Evolutionary conservation across 1,140 invertebrate species (phyloP), one percentile per base, ranked within the genome.

Genomic region (Listronotus bonariensis): DNA sequence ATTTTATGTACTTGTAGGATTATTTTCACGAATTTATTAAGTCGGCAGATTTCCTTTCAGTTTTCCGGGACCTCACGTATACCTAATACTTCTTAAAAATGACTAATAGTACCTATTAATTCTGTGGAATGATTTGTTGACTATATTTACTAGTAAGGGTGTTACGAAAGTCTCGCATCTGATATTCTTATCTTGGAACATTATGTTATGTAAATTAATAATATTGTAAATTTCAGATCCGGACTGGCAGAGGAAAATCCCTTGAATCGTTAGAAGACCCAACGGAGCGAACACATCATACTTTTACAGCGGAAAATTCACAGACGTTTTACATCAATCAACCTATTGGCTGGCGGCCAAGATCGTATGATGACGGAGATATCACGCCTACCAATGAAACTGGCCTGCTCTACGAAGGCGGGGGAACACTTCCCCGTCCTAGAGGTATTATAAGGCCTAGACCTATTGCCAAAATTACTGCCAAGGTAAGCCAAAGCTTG

Each of bases 301-400:
- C 86, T 41, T 88, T 88, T 69, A 82, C 82, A 26, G 76, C 84
- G 46, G 79, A 85, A 67, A 80, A 80, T 66, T 80, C 80, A 14
- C 80, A 81, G 74, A 82, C 81, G n/a, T 77, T 80, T 72, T 80
- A 77, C 73, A 78, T 85, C 67, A 79, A 80, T 49, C 79, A 81
- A 52, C 73, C 80, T 77, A 43, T 79, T 67, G 61, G 80, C 15
- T 94, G 92, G 89, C 84, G 92, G 65, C 82, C 84, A 32, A 85
- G 91, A 58, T 92, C 90, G 52, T 94, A 92, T 76, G 92, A 95
- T 75, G 92, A 95, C 75, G 92, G 92, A 15, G 92, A 95, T 77
- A 88, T 93, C 45, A 93, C 92, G 18, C 92, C 92, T 2, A 94
- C 92, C 54, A 93, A 93, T 75, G 92, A 94, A 79, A 83, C 81